Conservation (phyloP, 35 echinoderm and acorn worm genomes). For the Apostichopus californicus region DNA sequence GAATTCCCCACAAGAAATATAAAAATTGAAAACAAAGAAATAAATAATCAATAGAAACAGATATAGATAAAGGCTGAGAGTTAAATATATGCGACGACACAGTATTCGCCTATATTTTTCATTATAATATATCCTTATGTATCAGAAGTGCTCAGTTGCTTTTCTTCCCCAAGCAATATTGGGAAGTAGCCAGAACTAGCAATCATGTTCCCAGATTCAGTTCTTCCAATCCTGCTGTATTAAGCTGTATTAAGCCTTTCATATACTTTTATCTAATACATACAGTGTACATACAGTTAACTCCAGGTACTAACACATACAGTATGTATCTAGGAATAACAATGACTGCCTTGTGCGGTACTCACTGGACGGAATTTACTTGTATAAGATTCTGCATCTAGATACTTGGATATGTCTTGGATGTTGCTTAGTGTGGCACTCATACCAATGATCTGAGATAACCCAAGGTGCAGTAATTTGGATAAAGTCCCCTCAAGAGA, state of each 20-base stretch:
- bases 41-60: background rate
- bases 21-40: background rate
- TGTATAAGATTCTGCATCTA: conserved; percentile 80
- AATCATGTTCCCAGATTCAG: too few species aligned
- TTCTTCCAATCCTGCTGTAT: too few species aligned
- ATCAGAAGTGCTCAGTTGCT: too few species aligned
- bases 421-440: conserved; percentile 92
- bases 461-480: conserved; percentile 65
- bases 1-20: background rate
- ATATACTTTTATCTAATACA: too few species aligned
- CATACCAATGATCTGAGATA: conserved; percentile 84
- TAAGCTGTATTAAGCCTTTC: too few species aligned
- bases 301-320: background rate
- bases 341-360: background rate
- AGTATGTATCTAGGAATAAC: too few species aligned
- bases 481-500: conserved; percentile 78
- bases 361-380: conserved; percentile 91
- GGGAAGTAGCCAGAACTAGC: too few species aligned
- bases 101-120: too few species aligned
- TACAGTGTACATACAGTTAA: background rate
- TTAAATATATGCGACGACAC: too few species aligned
- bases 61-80: too few species aligned
- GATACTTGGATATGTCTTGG: conserved; percentile 65
- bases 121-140: too few species aligned
- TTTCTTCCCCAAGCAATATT: too few species aligned